Percentiles rank a stretch among this genome's conserved stretches.
These are phyloP conservation scores for Tetragonula carbonaria DNA, from an alignment of 2,888 invertebrate species.

Conservation along the genomic window DNA sequence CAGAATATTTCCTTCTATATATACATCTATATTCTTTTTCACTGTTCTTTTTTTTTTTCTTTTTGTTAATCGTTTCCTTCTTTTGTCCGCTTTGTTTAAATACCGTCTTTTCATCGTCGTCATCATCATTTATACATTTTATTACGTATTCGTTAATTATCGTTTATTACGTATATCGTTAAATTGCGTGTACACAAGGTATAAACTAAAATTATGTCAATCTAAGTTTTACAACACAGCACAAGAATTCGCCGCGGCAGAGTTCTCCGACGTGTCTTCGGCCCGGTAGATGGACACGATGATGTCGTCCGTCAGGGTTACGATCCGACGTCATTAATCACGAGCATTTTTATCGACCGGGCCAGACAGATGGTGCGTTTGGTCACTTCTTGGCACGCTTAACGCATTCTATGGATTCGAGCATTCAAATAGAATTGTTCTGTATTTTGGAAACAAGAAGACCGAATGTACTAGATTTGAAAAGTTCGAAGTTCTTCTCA, in stretches of 20 bases:
- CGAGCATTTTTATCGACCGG: conserved; percentile 55
- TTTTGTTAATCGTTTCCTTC: background rate
- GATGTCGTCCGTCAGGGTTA: conserved; percentile 27
- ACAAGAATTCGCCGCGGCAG: conserved; percentile 82
- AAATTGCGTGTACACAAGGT: conserved; percentile 74
- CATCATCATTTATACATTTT: conserved; percentile 33
- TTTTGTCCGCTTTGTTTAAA: conserved; percentile 19
- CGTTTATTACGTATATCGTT: conserved; percentile 77
- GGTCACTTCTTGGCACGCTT: conserved; percentile 77
- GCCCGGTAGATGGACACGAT: background rate
- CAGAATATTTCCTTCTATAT: conserved; percentile 11
- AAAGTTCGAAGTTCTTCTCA: background rate
- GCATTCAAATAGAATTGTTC: background rate
- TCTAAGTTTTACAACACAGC: conserved; percentile 84
- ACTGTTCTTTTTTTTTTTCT: background rate
- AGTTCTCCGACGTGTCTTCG: conserved; percentile 61
- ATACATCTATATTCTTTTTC: conserved; percentile 9
- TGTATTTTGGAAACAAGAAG: background rate
- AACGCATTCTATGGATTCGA: conserved; percentile 51
- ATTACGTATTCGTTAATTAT: conserved; percentile 40
- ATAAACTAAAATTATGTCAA: conserved; percentile 80
- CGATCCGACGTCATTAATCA: conserved; percentile 55
- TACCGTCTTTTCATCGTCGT: conserved; percentile 25
- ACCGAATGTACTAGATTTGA: background rate
- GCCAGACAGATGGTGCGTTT: conserved; percentile 62